Conservation (phyloP, 2,797 vertebrate genomes). For the Esox lucius region DNA sequence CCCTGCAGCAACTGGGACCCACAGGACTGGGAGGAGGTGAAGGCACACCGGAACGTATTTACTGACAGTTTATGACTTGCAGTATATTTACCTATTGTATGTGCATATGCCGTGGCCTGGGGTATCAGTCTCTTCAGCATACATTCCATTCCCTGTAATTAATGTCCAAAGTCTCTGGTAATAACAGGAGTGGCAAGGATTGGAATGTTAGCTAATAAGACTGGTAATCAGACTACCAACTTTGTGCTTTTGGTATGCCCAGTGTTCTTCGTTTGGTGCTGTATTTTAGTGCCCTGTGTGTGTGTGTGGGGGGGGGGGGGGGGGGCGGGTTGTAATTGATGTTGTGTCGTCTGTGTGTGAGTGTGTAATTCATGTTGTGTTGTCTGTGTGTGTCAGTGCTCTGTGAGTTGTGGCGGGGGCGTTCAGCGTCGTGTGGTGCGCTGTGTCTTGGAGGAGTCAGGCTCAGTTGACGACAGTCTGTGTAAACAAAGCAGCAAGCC, state of each 20-base stretch:
- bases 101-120: neutral
- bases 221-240: neutral
- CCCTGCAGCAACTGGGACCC: conserved; percentile 79
- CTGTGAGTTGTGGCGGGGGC: conserved; percentile 71
- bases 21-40: conserved; percentile 76
- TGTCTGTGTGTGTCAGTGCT: conserved; percentile 66
- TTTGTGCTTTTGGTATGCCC: neutral
- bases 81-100: neutral
- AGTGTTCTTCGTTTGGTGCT: neutral
- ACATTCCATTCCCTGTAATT: no score
- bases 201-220: no score
- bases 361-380: conserved; percentile 19
- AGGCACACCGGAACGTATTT: neutral
- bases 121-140: no score
- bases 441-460: conserved; percentile 62
- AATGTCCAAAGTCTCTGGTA: no score
- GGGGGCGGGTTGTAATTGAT: no score
- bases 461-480: conserved; percentile 55
- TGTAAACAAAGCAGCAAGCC: conserved; percentile 69
- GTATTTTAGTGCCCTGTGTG: neutral
- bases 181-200: no score
- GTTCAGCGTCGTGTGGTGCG: conserved; percentile 65
- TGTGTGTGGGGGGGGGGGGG: no score
- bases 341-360: conserved; percentile 8
- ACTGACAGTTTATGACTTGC: neutral